phyloP scores from a whole-genome alignment of 2,888 invertebrate species.

The Anorthoa munda region DNA sequence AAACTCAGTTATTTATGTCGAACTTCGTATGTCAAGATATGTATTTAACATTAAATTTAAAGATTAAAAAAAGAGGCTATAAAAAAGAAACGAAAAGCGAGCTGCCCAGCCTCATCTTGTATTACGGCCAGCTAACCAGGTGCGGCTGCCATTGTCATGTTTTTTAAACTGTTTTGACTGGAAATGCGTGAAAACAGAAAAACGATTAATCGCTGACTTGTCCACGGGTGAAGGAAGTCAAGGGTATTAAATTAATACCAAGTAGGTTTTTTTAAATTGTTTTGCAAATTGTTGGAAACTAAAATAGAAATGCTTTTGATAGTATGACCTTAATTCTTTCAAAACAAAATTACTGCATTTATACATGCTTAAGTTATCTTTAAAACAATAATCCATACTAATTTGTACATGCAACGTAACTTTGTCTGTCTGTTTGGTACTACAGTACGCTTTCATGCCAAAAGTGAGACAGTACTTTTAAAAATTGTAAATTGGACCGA shows the following conservation, averaged over 20 bases:
- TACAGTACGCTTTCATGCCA: too few relatives aligned
- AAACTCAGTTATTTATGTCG: too few relatives aligned
- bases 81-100: neutral
- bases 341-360: conserved; percentile 3
- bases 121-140: conserved; percentile 13
- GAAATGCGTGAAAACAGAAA: conserved; percentile 27
- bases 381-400: neutral
- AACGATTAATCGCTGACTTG: conserved; percentile 23
- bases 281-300: neutral
- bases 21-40: too few relatives aligned
- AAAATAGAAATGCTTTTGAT: neutral
- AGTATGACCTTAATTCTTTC: neutral
- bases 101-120: neutral
- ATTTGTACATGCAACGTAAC: too few relatives aligned
- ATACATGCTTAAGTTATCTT: conserved; percentile 23
- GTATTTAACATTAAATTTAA: too few relatives aligned
- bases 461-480: too few relatives aligned
- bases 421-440: too few relatives aligned
- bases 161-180: conserved; percentile 16
- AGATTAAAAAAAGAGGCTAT: neutral
- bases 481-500: too few relatives aligned
- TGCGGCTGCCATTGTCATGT: neutral
- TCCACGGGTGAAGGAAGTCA: conserved; percentile 4
- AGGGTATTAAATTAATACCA: conserved; percentile 39
- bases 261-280: neutral